These are phyloP conservation scores for Thera britannica DNA, from an alignment of 2,888 invertebrate species.

Conservation along the genomic window DNA sequence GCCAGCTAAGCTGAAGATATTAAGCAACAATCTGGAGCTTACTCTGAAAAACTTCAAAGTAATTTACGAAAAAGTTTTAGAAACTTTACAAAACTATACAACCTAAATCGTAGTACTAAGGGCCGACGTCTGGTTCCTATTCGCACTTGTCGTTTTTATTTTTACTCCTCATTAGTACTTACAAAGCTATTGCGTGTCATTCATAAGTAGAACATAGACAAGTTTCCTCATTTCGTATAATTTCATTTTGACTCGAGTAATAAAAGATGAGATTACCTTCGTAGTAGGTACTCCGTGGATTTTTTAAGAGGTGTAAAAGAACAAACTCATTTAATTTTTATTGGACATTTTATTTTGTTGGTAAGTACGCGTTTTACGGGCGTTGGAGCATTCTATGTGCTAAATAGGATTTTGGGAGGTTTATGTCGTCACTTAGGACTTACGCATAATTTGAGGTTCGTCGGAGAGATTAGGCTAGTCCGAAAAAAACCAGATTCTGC, in stretches of 20 bases:
- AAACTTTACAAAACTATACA: background rate
- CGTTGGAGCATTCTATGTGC: constrained; percentile 10
- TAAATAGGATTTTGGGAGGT: constrained; percentile 15
- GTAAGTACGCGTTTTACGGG: constrained; percentile 25
- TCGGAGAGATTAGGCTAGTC: too few species aligned
- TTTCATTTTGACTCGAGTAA: constrained; percentile 34
- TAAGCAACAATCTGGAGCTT: too few species aligned
- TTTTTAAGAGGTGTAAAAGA: constrained; percentile 25
- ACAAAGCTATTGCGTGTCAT: constrained; percentile 23
- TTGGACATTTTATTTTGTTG: constrained; percentile 29
- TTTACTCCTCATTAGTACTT: background rate
- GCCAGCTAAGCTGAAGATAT: too few species aligned
- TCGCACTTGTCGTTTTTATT: background rate
- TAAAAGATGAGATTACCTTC: constrained; percentile 34
- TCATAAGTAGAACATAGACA: constrained; percentile 23
- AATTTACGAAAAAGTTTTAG: too few species aligned
- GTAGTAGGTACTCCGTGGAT: constrained; percentile 4
- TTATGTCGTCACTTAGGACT: constrained; percentile 6
- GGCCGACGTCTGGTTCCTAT: background rate
- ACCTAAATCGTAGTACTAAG: background rate
- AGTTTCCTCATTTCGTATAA: constrained; percentile 30
- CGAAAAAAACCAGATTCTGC: too few species aligned
- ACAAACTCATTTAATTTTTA: constrained; percentile 33
- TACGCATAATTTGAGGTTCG: background rate
- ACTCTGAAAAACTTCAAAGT: too few species aligned